Evolutionary conservation across 2,888 invertebrate species (phyloP).

Genomic region (Eupeodes luniger): DNA sequence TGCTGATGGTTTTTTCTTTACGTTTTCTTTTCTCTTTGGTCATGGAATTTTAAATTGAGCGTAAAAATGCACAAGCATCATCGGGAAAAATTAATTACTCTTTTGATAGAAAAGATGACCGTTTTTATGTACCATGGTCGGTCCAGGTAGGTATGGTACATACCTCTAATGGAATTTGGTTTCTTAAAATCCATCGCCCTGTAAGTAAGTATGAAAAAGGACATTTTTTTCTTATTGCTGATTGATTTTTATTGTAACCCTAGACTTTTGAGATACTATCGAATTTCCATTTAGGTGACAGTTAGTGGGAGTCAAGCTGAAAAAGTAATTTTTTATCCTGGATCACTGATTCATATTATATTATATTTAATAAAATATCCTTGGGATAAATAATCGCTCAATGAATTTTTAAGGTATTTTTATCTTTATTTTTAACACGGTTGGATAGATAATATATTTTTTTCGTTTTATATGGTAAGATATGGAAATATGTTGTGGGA

Average conservation of each 20-base stretch:
- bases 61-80: slow-evolving; percentile 61
- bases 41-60: slow-evolving; percentile 69
- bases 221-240: slow-evolving; percentile 34
- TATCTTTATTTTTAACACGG: not conserved
- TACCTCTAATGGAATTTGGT: slow-evolving; percentile 9
- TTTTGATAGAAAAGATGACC: slow-evolving; percentile 28
- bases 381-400: slow-evolving; percentile 37
- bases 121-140: not conserved
- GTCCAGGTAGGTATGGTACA: too few relatives aligned
- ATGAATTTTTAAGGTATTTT: slow-evolving; percentile 45
- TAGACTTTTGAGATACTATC: slow-evolving; percentile 65
- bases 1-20: not conserved
- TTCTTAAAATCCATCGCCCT: slow-evolving; percentile 17
- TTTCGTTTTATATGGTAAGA: not conserved
- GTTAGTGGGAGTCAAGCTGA: slow-evolving; percentile 51
- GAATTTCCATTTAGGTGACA: slow-evolving; percentile 48
- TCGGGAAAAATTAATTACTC: slow-evolving; percentile 69
- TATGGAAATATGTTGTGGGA: slow-evolving; percentile 15
- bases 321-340: slow-evolving; percentile 26
- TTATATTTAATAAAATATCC: slow-evolving; percentile 21
- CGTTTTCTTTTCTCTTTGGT: slow-evolving; percentile 20
- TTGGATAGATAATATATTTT: not conserved
- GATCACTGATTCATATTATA: slow-evolving; percentile 33
- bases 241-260: slow-evolving; percentile 50
- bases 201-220: slow-evolving; percentile 47